Conservation (phyloP, 2,113 vertebrate species). For the Cyanoderma ruficeps region DNA sequence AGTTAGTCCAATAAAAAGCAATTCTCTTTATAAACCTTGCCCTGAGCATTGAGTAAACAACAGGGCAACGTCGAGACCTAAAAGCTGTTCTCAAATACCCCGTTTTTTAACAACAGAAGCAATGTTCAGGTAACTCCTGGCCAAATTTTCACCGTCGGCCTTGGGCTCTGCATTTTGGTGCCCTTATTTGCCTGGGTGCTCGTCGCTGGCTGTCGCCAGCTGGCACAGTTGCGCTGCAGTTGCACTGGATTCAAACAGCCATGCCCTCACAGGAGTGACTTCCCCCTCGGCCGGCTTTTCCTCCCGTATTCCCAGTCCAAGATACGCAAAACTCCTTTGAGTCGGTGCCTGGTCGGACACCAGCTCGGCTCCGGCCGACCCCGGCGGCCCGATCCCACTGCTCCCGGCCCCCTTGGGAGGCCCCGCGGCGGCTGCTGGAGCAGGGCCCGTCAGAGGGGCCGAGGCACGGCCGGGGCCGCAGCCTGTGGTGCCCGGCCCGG, state of each 20-base stretch:
- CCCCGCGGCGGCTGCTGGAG: neutral
- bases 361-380: too few species aligned
- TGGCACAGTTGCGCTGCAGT: neutral
- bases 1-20: neutral
- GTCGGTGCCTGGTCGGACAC: neutral
- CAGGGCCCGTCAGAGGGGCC: neutral
- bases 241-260: neutral
- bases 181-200: neutral
- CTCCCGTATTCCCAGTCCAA: neutral
- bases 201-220: fast-evolving
- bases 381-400: neutral
- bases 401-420: too few species aligned
- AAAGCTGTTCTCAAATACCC: neutral
- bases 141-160: neutral
- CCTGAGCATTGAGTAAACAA: neutral
- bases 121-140: neutral
- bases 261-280: neutral
- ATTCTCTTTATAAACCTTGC: neutral
- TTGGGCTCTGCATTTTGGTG: neutral
- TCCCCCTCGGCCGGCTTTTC: neutral
- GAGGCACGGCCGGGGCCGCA: too few species aligned
- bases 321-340: fast-evolving
- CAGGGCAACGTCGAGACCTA: neutral
- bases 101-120: neutral
- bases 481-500: too few species aligned